Percentiles rank a stretch among this genome's conserved stretches.
Evolutionary conservation across 2,888 invertebrate species (phyloP).

Genomic region (Lithosia quadra): DNA sequence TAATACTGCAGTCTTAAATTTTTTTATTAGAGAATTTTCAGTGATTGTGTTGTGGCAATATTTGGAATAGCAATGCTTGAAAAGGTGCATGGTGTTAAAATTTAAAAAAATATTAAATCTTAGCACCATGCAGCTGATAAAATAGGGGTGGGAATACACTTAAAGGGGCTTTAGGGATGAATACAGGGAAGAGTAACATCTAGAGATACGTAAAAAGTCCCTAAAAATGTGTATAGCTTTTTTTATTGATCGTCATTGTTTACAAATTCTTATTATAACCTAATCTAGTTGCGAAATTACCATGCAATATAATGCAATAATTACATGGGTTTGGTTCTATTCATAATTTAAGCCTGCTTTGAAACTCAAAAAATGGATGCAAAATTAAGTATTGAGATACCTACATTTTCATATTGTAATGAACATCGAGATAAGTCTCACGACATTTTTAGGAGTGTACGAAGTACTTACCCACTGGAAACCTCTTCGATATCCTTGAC

Average conservation of each 20-base stretch:
- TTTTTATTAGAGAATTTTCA: no score
- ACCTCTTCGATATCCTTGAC: slow-evolving; percentile 80
- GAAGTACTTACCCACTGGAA: slow-evolving; percentile 73
- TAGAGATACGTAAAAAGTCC: no score
- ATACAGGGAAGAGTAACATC: no score
- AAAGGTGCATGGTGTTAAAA: no score
- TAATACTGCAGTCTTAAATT: no score
- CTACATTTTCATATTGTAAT: slow-evolving; percentile 5
- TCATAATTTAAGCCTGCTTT: not conserved
- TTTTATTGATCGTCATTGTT: slow-evolving; percentile 4
- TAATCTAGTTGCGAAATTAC: slow-evolving; percentile 8
- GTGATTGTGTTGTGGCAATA: no score
- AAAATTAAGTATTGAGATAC: not conserved
- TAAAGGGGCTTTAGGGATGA: no score
- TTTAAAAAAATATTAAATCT: no score
- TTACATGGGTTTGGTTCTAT: not conserved
- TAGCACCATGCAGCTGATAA: no score
- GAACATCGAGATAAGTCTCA: not conserved
- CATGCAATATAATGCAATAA: not conserved
- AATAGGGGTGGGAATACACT: no score
- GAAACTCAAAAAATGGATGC: not conserved
- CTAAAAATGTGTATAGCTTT: no score
- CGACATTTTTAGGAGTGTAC: not conserved
- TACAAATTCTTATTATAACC: not conserved
- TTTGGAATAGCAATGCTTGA: no score